A percentile compares a stretch with the other conserved stretches of the same genome.
Evolutionary conservation across 2,888 invertebrate species (phyloP).

Genomic region (Graphium colonna): DNA sequence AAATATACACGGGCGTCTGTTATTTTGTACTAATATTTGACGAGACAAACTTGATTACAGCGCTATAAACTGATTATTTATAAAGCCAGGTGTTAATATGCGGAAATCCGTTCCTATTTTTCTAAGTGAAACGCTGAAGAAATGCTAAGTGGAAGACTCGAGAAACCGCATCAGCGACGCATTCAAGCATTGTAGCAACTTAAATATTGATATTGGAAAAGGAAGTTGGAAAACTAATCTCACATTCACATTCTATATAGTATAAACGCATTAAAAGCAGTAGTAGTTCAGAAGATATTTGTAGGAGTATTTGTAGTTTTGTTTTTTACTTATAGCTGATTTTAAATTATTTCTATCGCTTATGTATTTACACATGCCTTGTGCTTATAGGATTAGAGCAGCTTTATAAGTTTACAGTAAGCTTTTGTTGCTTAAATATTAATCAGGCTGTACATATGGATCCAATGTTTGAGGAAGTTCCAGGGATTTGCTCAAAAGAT

Average conservation of each 20-base stretch:
- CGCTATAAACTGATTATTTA: slow-evolving; percentile 19
- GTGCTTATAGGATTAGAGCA: too few species aligned
- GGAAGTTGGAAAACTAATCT: too few species aligned
- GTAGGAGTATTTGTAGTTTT: too few species aligned
- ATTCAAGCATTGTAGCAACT: not conserved
- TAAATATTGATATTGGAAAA: too few species aligned
- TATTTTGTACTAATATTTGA: slow-evolving; percentile 19
- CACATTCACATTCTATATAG: not conserved
- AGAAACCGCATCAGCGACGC: not conserved
- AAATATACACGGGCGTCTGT: slow-evolving; percentile 22
- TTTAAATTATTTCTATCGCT: not conserved
- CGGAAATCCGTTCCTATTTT: slow-evolving; percentile 18
- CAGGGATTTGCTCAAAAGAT: too few species aligned
- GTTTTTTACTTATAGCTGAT: too few species aligned
- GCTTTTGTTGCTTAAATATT: too few species aligned
- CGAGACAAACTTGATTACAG: slow-evolving; percentile 19
- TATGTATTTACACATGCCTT: not conserved
- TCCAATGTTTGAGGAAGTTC: too few species aligned
- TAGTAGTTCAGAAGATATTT: too few species aligned
- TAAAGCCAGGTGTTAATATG: slow-evolving; percentile 18
- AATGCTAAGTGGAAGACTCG: not conserved
- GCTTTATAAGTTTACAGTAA: too few species aligned
- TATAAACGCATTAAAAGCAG: not conserved
- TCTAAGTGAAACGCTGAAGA: not conserved
- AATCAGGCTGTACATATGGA: too few species aligned